Evolutionary conservation across 2,113 vertebrate species (phyloP).

Genomic region (Stegastes partitus): DNA sequence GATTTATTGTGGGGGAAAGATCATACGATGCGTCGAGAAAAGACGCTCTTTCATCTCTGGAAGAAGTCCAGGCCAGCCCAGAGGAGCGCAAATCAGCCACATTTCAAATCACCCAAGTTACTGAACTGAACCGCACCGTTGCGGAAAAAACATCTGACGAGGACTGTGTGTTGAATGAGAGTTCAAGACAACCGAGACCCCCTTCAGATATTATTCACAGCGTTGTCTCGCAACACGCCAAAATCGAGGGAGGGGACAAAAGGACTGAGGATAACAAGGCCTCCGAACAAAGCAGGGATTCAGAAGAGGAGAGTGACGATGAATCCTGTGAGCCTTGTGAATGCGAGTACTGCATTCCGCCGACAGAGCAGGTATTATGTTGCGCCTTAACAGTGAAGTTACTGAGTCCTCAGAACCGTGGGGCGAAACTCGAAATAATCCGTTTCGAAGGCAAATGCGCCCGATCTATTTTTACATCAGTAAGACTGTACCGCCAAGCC

Average conservation of each 20-base stretch:
- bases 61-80: background rate
- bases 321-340: conserved; percentile 77
- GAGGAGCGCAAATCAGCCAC: conserved; percentile 19
- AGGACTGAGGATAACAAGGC: conserved; percentile 30
- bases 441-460: background rate
- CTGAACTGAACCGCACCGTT: conserved; percentile 18
- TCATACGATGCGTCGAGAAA: background rate
- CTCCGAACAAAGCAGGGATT: conserved; percentile 55
- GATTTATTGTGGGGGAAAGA: conserved; percentile 22
- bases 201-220: conserved; percentile 74
- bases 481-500: background rate
- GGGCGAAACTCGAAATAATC: background rate
- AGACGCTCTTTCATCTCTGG: background rate
- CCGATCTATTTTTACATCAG: conserved; percentile 35
- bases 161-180: conserved; percentile 22
- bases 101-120: conserved; percentile 37
- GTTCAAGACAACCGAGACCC: conserved; percentile 9
- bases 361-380: conserved; percentile 75
- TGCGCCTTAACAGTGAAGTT: background rate
- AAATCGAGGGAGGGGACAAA: conserved; percentile 10
- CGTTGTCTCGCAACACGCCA: conserved; percentile 30
- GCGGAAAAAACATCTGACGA: conserved; percentile 20
- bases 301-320: conserved; percentile 80
- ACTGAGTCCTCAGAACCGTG: conserved; percentile 8
- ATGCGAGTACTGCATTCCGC: conserved; percentile 82